Evolutionary conservation across 2,113 vertebrate genomes (phyloP), one percentile per base, ranked within the genome.

Genomic region (Furnarius figulus): DNA sequence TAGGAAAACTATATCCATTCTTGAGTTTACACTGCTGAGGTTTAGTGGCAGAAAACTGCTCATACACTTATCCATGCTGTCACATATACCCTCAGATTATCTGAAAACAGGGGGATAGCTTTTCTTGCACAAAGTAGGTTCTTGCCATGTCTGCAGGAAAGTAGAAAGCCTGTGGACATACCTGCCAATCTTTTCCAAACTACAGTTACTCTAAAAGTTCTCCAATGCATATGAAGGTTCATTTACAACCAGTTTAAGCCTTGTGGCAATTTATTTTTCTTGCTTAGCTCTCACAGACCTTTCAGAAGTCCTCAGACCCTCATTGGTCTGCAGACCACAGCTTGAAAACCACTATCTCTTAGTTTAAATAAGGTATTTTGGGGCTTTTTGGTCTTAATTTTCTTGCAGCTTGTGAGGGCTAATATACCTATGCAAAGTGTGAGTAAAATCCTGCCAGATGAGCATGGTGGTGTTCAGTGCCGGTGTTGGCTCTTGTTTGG

Each of bases 321-420:
- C 47, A 15, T 21, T 83, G 63, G 59, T 63, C 47, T 92, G 47
- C 47, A 79, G 85, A 90, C 87, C 95, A 87, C 87, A 92, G 50
- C 80, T 87, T 81, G 89, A 78, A 95, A 96, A 93, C 74, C 39
- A 53, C 70, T 68, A 61, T 33, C 44, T 89, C 52, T 91, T 78
- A 65, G 52, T 68, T 95, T 75, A 92, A 93, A 33, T 80, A 92
- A 77, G 76, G 39, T 72, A 68, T 73, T 89, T 47, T 49, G 10
- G 10, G 70, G n/a, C 30, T 75, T 87, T 92, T 49, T 37, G 76
- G 73, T 90, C 65, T 66, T 84, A 70, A 47, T 89, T 94, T 94
- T 92, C n/a, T 88, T 68, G 14, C 90, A 90, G 80, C 92, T 93
- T 95, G 79, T 94, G 88, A 90, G 92, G 93, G 96, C 90, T 84